Evolutionary conservation across 2,113 vertebrate species (phyloP), one percentile per base, ranked within the genome.

Genomic region (Paradoxurus hermaphroditus): DNA sequence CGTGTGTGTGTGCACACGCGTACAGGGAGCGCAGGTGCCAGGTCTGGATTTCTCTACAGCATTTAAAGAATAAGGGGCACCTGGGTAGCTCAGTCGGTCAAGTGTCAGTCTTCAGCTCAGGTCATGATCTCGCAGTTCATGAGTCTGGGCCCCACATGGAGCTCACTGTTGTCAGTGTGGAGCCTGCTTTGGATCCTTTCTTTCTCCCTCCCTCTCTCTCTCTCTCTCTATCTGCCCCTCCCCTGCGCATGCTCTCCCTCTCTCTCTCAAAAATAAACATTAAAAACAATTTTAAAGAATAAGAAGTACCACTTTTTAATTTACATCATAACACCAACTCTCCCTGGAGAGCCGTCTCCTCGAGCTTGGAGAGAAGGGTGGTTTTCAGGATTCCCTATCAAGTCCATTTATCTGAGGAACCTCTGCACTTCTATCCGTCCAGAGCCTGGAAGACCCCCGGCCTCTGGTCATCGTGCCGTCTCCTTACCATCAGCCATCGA

Each of bases 351-450:
- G 6, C 12, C 14, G 21, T 67, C 3, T 75, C 72, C 53, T 85
- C 16, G 0, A 2, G 25, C 4, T 1, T 23, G 8, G 21, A 75
- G 27, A 44, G 59, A 31, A 90, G 27, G 4, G 11, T n/a, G 34
- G 67, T 56, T 59, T 91, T 73, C n/a, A 41, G 34, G 46, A 11
- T 39, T 77, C 10, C 53, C 62, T 39, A 14, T 31, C 44, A 44
- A 16, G 29, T 53, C 51, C 25, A 39, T 83, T 56, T 18, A 62
- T 72, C 51, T 84, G 25, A 36, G 31, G 10, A 3, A 5, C 7
- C 44, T 53, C 59, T 7, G 8, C 8, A 0, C 11, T 31, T 27
- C 7, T 16, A 15, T 19, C 18, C 0, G 4, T 59, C 34, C n/a
- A 34, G 39, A 86, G 72, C 25, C 19, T 29, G 41, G 15, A 31